phyloP scores from a whole-genome alignment of 1,140 invertebrate species.

The Zaprionus nigranus region DNA sequence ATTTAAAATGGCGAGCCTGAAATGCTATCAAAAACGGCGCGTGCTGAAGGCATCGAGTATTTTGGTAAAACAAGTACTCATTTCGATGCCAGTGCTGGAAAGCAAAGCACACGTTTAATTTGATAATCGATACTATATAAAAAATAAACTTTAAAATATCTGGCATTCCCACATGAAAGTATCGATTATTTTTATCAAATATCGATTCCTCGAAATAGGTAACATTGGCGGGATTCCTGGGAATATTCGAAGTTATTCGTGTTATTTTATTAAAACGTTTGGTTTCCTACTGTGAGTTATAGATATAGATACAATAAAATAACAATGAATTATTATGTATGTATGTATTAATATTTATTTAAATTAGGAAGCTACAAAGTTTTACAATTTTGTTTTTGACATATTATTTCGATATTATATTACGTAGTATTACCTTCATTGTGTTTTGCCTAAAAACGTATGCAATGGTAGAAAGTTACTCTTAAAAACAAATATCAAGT shows the following conservation, averaged over 20 bases:
- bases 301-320: background rate
- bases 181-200: background rate
- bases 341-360: slow-evolving; percentile 70
- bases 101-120: background rate
- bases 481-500: slow-evolving; percentile 51
- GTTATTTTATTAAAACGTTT: no score
- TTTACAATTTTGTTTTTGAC: slow-evolving; percentile 60
- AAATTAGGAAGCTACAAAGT: slow-evolving; percentile 81
- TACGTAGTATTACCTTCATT: slow-evolving; percentile 49
- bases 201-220: background rate
- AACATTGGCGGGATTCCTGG: background rate
- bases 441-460: slow-evolving; percentile 67
- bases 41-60: background rate
- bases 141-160: background rate
- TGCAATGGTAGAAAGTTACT: slow-evolving; percentile 73
- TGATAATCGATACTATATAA: background rate
- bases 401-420: slow-evolving; percentile 51
- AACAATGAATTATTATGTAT: background rate
- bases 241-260: background rate
- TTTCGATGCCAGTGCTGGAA: background rate
- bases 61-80: background rate
- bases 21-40: slow-evolving; percentile 7
- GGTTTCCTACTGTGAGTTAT: no score
- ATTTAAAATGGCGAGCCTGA: background rate
- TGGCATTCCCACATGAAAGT: background rate